phyloP scores from a whole-genome alignment of 1,140 invertebrate species.

The Hesperophylax magnus region DNA sequence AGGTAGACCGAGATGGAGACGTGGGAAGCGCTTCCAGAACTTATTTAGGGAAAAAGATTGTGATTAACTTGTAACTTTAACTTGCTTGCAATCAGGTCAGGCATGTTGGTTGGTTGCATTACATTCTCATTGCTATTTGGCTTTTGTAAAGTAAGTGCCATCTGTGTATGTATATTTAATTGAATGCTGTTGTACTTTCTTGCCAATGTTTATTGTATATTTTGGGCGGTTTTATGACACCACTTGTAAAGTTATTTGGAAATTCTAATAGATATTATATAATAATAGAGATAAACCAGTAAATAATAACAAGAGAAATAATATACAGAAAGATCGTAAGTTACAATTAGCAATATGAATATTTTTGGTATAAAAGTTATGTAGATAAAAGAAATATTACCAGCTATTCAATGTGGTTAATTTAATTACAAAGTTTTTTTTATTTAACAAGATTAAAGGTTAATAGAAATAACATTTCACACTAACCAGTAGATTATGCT shows the following conservation, averaged over 20 bases:
- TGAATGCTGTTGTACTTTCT: not conserved
- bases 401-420: constrained; percentile 34
- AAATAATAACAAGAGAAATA: not conserved
- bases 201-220: not conserved
- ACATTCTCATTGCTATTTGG: not conserved
- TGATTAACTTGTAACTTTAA: too few species aligned
- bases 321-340: not conserved
- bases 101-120: too few species aligned
- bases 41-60: too few species aligned
- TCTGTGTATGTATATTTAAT: constrained; percentile 6
- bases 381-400: constrained; percentile 50
- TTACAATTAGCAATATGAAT: constrained; percentile 20
- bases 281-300: not conserved
- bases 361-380: constrained; percentile 19
- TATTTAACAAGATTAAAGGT: not conserved
- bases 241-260: too few species aligned
- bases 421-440: constrained; percentile 5
- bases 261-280: not conserved
- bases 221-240: constrained; percentile 7
- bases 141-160: constrained; percentile 5
- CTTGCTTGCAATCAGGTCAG: too few species aligned
- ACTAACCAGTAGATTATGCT: constrained; percentile 2
- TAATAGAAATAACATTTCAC: not conserved
- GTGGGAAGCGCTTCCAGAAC: too few species aligned
- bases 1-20: too few species aligned